Conservation (phyloP, 2,888 invertebrate genomes). For the Calameuta filiformis region DNA sequence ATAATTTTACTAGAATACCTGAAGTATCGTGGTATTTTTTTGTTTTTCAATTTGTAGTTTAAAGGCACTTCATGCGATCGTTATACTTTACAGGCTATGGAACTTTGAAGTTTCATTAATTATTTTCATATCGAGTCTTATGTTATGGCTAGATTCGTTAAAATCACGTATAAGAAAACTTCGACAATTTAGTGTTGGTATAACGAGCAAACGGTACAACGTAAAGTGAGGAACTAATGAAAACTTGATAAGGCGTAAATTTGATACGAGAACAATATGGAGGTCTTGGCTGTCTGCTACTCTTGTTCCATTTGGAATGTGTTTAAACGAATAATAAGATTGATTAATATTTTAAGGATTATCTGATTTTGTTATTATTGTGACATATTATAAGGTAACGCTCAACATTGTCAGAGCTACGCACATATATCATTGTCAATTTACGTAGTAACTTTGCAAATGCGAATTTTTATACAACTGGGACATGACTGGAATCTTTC, state of each 20-base stretch:
- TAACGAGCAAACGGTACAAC: not conserved
- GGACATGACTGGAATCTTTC: not conserved
- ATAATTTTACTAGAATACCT: not conserved
- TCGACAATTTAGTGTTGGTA: not conserved
- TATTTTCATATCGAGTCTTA: not conserved
- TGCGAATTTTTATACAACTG: not conserved
- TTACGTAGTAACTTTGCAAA: not conserved
- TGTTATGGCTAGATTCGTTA: not conserved
- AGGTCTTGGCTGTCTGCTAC: not conserved
- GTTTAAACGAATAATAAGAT: not conserved
- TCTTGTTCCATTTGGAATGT: not conserved
- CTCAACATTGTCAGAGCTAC: not conserved
- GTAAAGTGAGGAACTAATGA: not conserved
- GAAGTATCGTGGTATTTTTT: not conserved
- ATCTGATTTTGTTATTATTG: not conserved
- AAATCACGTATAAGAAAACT: not conserved
- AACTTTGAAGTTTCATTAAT: not conserved
- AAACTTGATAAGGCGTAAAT: not conserved
- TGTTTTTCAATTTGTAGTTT: not conserved
- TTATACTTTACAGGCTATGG: not conserved
- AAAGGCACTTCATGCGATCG: not conserved
- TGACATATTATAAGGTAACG: not conserved
- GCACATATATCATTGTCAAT: not conserved
- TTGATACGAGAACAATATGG: not conserved
- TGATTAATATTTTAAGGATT: not conserved